Percentiles rank a stretch among this genome's conserved stretches.
phyloP scores from a whole-genome alignment of 1,140 invertebrate genomes.

The Drosophila takahashii region DNA sequence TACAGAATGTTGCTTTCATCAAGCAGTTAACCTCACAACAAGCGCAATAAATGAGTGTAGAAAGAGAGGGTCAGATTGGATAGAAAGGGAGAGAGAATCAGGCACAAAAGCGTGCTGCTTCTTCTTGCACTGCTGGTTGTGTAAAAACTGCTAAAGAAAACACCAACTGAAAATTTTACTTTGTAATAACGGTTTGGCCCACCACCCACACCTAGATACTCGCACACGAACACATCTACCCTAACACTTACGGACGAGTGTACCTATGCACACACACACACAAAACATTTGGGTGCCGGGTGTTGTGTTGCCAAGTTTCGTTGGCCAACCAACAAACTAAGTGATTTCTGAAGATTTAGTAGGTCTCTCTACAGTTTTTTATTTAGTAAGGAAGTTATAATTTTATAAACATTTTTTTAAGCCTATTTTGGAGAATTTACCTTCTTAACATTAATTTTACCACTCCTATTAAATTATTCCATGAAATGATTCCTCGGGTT shows the following conservation, averaged over 20 bases:
- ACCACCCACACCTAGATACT: constrained; percentile 7
- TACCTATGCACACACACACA: constrained; percentile 27
- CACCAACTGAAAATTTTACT: constrained; percentile 60
- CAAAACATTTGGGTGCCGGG: constrained; percentile 37
- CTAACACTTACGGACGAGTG: constrained; percentile 6
- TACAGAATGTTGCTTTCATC: constrained; percentile 65
- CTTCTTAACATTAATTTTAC: too few species aligned
- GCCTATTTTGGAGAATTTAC: too few species aligned
- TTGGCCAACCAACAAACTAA: constrained; percentile 24
- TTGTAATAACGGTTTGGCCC: constrained; percentile 61
- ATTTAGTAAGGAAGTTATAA: background rate
- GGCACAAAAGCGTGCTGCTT: constrained; percentile 21
- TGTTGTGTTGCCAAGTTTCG: constrained; percentile 30
- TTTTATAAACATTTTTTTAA: background rate
- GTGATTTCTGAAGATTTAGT: background rate
- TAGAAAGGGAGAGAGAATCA: background rate
- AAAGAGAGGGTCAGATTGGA: constrained; percentile 1
- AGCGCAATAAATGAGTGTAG: constrained; percentile 10
- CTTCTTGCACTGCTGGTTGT: background rate
- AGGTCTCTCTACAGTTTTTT: too few species aligned
- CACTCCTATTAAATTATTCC: too few species aligned
- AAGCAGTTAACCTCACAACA: constrained; percentile 59
- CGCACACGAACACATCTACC: constrained; percentile 1
- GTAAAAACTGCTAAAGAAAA: constrained; percentile 41
- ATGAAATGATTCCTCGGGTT: too few species aligned